Conservation (phyloP, 92 coral and sea anemone genomes). For the Plumapathes pennacea region DNA sequence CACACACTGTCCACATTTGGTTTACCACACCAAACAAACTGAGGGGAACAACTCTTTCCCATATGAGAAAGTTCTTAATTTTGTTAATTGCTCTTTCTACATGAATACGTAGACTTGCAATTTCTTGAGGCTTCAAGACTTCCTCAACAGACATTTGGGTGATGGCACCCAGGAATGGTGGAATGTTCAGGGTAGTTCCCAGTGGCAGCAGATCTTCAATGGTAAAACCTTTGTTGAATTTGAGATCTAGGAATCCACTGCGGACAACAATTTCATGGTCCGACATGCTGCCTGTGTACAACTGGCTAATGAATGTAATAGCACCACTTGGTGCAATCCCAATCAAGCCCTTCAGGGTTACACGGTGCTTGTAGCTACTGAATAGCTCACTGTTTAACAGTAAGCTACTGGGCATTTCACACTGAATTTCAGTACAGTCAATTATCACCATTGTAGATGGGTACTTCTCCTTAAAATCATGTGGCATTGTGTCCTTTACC, state of each 20-base stretch:
- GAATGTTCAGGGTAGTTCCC: conserved; percentile 36
- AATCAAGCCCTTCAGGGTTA: conserved; percentile 20
- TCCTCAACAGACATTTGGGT: conserved; percentile 23
- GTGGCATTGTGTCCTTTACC: conserved; percentile 16
- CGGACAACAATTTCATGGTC: conserved; percentile 18
- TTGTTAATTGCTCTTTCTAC: conserved; percentile 36
- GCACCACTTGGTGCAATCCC: conserved; percentile 33
- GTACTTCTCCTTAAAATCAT: conserved; percentile 13
- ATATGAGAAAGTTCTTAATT: conserved; percentile 29
- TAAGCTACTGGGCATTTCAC: conserved; percentile 25
- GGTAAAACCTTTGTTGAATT: conserved; percentile 48
- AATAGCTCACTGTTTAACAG: conserved; percentile 13
- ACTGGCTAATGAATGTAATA: conserved; percentile 6
- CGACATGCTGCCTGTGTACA: conserved; percentile 36
- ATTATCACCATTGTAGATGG: conserved; percentile 29
- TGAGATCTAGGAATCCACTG: conserved; percentile 17
- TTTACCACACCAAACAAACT: conserved; percentile 13
- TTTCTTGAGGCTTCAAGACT: conserved; percentile 13
- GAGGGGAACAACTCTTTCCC: conserved; percentile 21
- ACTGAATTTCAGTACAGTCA: conserved; percentile 26
- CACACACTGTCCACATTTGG: conserved; percentile 40
- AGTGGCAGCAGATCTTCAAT: conserved; percentile 21
- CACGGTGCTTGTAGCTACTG: conserved; percentile 23
- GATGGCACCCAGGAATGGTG: conserved; percentile 36
- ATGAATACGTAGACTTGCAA: conserved; percentile 23